Conservation (phyloP, 2,113 vertebrate genomes). For the Ascaphus truei region DNA sequence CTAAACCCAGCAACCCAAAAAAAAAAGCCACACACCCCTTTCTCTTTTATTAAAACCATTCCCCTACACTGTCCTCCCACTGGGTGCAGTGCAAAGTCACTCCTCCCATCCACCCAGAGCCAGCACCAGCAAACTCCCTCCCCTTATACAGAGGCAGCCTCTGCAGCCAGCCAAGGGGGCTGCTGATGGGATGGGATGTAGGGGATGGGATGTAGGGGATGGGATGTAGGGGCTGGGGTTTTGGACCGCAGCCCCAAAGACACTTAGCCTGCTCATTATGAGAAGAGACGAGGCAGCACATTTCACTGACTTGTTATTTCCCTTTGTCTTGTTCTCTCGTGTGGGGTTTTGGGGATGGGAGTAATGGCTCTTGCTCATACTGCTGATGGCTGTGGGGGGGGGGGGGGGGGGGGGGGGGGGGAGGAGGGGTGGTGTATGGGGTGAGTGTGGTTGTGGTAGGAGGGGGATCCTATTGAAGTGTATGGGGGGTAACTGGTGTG, state of each 20-base stretch:
- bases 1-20: too few species aligned
- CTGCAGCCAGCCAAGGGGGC: conserved; percentile 7
- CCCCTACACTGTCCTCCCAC: conserved; percentile 20
- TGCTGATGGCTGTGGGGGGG: too few species aligned
- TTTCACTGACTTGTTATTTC: background rate
- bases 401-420: too few species aligned
- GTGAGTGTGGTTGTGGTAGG: too few species aligned
- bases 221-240: conserved; percentile 18
- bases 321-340: background rate
- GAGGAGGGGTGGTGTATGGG: too few species aligned
- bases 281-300: background rate
- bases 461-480: too few species aligned
- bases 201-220: conserved; percentile 4
- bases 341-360: background rate
- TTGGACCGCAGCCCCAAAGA: conserved; percentile 12
- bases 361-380: too few species aligned
- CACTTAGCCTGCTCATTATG: conserved; percentile 29
- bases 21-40: conserved; percentile 27
- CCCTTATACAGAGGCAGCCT: background rate
- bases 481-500: too few species aligned
- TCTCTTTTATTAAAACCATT: conserved; percentile 19
- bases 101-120: conserved; percentile 3
- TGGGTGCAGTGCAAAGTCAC: background rate
- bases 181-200: conserved; percentile 10
- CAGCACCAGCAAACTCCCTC: background rate